Conservation (phyloP, 2,113 vertebrate species). For the Dryoscopus gambensis region DNA sequence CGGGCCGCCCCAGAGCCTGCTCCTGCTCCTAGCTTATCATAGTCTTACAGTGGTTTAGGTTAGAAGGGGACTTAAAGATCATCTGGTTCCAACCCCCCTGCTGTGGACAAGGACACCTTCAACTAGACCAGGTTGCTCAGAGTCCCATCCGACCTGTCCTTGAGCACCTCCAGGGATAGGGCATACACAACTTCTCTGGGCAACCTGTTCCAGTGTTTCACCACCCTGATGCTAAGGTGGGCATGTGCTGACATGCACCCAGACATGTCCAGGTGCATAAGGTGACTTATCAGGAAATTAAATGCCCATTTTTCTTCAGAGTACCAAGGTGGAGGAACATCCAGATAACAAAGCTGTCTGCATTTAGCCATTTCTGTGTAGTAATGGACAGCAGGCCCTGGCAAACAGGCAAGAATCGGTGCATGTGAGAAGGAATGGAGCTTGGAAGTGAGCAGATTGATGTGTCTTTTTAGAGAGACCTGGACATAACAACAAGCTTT, state of each 20-base stretch:
- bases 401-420: not conserved
- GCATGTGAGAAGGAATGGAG: not conserved
- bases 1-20: not conserved
- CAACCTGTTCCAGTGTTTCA: not conserved
- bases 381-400: not conserved
- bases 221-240: fast-evolving
- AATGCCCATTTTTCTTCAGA: not conserved
- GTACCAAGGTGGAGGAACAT: not conserved
- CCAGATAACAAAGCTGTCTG: not conserved
- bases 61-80: not conserved
- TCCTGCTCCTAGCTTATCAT: not conserved
- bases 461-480: not conserved
- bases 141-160: not conserved
- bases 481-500: not conserved
- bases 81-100: not conserved
- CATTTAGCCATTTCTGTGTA: fast-evolving
- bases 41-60: not conserved
- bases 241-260: fast-evolving
- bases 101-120: not conserved
- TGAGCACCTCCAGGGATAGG: not conserved
- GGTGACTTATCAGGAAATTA: not conserved
- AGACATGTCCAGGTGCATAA: fast-evolving
- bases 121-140: not conserved
- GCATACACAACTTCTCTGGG: not conserved
- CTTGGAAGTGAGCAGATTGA: not conserved